These are phyloP conservation scores for Argopecten irradians DNA, from an alignment of 1,140 invertebrate genomes.

Conservation along the genomic window DNA sequence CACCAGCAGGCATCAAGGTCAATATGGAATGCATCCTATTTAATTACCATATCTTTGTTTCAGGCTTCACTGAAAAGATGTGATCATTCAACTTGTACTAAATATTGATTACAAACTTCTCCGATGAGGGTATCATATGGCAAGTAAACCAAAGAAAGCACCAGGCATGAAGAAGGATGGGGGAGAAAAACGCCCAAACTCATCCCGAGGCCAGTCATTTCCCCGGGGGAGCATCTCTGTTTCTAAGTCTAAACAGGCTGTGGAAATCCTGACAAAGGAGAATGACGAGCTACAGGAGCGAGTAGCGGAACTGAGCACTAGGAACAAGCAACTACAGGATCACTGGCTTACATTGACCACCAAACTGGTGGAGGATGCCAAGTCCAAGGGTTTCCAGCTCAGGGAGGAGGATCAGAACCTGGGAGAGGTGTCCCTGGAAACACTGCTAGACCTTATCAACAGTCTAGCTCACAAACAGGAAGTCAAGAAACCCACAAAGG, in stretches of 20 bases:
- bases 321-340: constrained; percentile 62
- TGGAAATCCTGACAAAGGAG: constrained; percentile 59
- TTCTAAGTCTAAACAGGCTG: constrained; percentile 47
- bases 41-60: neutral
- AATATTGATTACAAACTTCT: neutral
- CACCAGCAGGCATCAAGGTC: too few species aligned
- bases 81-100: neutral
- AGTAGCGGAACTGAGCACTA: constrained; percentile 54
- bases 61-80: neutral
- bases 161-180: constrained; percentile 48
- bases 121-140: constrained; percentile 34
- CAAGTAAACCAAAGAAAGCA: constrained; percentile 49
- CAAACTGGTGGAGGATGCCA: constrained; percentile 58
- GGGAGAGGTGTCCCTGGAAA: constrained; percentile 56
- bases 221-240: neutral
- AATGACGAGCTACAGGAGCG: constrained; percentile 58
- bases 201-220: neutral
- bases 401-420: constrained; percentile 45
- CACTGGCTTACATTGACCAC: constrained; percentile 51
- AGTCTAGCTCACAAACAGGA: constrained; percentile 51
- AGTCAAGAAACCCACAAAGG: constrained; percentile 50
- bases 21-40: too few species aligned
- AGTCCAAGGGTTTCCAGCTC: constrained; percentile 54
- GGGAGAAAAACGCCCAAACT: constrained; percentile 37
- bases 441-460: constrained; percentile 51